Conservation (phyloP, 2,113 vertebrate genomes). For the Dasyurus viverrinus region DNA sequence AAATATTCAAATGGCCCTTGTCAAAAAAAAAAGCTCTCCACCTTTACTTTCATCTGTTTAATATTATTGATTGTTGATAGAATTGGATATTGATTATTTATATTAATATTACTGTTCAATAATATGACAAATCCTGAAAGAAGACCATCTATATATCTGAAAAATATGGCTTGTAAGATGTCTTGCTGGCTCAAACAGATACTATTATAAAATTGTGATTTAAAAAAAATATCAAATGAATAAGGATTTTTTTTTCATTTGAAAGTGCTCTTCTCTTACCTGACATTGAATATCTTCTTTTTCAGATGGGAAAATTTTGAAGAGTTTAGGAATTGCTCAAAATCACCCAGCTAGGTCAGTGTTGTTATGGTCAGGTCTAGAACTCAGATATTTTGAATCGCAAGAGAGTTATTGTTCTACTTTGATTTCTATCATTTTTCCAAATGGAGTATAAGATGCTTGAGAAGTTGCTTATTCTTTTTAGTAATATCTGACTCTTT, state of each 20-base stretch:
- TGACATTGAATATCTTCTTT: neutral
- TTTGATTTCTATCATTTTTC: neutral
- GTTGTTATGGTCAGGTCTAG: neutral
- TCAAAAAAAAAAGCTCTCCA: no score
- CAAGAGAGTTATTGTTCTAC: neutral
- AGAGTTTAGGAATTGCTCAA: neutral
- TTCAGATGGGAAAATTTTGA: neutral
- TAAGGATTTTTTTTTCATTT: neutral
- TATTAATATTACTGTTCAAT: neutral
- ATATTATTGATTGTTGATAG: no score
- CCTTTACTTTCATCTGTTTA: no score
- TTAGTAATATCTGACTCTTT: neutral
- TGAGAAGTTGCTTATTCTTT: neutral
- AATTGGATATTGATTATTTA: no score
- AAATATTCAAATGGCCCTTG: no score
- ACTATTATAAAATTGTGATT: neutral
- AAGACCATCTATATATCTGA: neutral
- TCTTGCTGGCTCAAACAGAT: neutral
- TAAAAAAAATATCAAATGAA: neutral
- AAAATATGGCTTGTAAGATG: neutral
- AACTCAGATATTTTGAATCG: neutral
- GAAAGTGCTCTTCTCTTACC: neutral
- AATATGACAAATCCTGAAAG: neutral
- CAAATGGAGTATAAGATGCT: neutral
- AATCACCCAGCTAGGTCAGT: neutral